Evolutionary conservation across 2,113 vertebrate genomes (phyloP), one percentile per base, ranked within the genome.

Genomic region (Psammodynastes pulverulentus): DNA sequence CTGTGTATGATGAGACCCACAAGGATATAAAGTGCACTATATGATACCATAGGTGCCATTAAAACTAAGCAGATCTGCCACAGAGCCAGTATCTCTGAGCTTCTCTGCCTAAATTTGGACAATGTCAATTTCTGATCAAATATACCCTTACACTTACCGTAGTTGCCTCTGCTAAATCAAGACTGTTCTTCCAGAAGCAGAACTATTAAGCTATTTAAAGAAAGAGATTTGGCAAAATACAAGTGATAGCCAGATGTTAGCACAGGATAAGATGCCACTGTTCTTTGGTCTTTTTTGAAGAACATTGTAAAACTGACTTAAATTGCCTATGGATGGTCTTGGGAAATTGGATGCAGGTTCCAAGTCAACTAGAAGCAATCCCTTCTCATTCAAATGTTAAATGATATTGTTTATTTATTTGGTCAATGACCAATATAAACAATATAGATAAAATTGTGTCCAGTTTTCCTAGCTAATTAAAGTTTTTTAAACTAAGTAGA

Each of bases 11-110:
- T 13, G 84, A 87, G 43, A 87, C 45, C 45, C 62, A 48, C 46
- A 17, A 62, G 85, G 56, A 87, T n/a, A 87, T 56, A 86, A 43
- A 39, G 45, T 34, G 29, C 84, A 91, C 15, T 84, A 39, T 48
- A 91, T 26, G 90, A 43, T 26, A 86, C 26, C 48, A 23, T 6
- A 43, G 46, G 54, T 51, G 85, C 56, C 46, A 87, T 91, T 86
- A 86, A 91, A 91, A 45, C 34, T 46, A 51, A 87, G 21, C 85
- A 87, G 90, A 67, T 62, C 85, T 67, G 56, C 85, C 86, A 43
- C 23, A 39, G 45, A 58, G n/a, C 54, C 5, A 21, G 46, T 67
- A 46, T 67, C 56, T 34, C 21, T 62, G 53, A 91, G 29, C 72
- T 62, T 26, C 45, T 12, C 56, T 43, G 54, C n/a, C 85, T 87